Conservation (phyloP, 37 sponge, comb jelly and placozoan genomes). For the Ephydatia muelleri region DNA sequence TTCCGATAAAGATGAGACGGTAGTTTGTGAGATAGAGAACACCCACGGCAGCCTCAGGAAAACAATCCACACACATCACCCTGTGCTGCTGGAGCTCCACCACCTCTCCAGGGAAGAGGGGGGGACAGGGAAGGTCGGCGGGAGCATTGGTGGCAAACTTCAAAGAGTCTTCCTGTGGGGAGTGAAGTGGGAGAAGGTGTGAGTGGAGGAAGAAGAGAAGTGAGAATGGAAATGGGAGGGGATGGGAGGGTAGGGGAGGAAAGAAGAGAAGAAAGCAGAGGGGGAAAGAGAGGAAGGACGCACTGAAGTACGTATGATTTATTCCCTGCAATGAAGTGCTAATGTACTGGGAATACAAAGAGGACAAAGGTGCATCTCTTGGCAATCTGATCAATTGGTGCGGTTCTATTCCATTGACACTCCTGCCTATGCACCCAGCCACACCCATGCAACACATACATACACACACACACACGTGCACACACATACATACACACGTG, state of each 20-base stretch:
- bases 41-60: constrained; percentile 63
- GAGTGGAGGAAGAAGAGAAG: constrained; percentile 14
- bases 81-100: constrained; percentile 65
- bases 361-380: no score
- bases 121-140: constrained; percentile 51
- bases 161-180: constrained; percentile 20
- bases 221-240: constrained; percentile 1
- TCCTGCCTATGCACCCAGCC: no score
- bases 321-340: neutral
- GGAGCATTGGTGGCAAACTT: constrained; percentile 62
- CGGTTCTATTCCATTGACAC: no score
- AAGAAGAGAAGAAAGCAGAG: neutral
- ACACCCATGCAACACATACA: no score
- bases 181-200: neutral
- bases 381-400: no score
- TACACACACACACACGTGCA: no score
- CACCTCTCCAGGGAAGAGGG: constrained; percentile 68
- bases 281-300: neutral
- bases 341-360: neutral
- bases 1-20: constrained; percentile 79
- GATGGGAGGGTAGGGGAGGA: constrained; percentile 8
- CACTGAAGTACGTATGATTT: neutral
- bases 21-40: constrained; percentile 77
- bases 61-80: constrained; percentile 46
- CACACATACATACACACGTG: no score